Evolutionary conservation across 2,113 vertebrate genomes (phyloP).

Genomic region (Chrysochloris asiatica): DNA sequence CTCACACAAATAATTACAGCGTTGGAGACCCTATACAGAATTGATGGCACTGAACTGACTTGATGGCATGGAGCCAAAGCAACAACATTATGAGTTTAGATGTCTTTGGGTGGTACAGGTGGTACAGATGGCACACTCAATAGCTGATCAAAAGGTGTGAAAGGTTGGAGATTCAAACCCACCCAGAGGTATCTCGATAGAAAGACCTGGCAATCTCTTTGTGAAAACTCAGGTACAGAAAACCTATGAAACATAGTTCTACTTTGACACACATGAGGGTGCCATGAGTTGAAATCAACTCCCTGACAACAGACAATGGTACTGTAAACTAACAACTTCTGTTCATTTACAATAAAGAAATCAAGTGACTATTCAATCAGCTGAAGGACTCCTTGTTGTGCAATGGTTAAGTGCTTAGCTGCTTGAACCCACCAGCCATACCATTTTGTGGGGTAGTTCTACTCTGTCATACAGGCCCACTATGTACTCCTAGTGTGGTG

Average conservation of each 20-base stretch:
- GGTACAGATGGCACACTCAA: not conserved
- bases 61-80: too few relatives aligned
- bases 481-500: too few relatives aligned
- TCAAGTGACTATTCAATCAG: not conserved
- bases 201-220: not conserved
- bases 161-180: not conserved
- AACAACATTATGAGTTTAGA: too few relatives aligned
- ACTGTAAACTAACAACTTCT: not conserved
- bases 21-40: too few relatives aligned
- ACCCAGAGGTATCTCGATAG: not conserved
- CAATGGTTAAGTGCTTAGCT: not conserved
- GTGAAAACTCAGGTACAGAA: not conserved
- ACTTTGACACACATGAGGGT: not conserved
- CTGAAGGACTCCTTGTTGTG: not conserved
- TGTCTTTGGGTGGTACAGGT: not conserved
- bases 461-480: not conserved
- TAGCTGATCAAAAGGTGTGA: not conserved
- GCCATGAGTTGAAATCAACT: not conserved
- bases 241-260: not conserved
- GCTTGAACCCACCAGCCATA: not conserved
- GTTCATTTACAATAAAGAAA: constrained; percentile 4
- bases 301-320: not conserved
- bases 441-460: not conserved
- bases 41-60: too few relatives aligned
- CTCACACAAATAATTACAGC: too few relatives aligned